These are phyloP conservation scores for Zonotrichia albicollis DNA, from an alignment of 2,797 vertebrate genomes.

Conservation along the genomic window DNA sequence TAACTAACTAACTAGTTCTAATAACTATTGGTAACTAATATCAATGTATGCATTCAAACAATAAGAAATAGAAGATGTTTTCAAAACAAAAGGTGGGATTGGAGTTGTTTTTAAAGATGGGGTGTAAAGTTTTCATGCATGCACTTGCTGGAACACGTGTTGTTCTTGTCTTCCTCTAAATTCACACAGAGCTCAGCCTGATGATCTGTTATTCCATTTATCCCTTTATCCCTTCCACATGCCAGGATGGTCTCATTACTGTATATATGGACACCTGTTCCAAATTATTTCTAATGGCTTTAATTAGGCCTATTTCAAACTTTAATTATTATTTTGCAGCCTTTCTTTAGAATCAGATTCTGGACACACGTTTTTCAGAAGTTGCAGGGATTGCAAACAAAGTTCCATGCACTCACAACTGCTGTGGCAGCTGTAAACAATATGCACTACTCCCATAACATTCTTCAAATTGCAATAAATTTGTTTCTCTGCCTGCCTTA, in stretches of 20 bases:
- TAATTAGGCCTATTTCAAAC: background rate
- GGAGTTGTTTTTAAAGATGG: background rate
- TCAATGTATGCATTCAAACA: background rate
- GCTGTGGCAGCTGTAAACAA: background rate
- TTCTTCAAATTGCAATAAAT: background rate
- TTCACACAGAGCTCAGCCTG: background rate
- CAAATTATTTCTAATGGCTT: background rate
- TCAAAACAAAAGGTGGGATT: background rate
- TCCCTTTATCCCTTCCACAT: background rate
- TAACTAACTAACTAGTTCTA: too few species aligned
- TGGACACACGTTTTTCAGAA: background rate
- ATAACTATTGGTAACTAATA: background rate
- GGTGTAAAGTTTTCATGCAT: background rate
- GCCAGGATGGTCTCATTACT: background rate
- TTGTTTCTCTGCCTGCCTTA: background rate
- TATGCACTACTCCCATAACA: background rate
- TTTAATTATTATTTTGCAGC: background rate
- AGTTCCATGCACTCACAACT: background rate
- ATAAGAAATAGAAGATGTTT: background rate
- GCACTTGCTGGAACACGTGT: background rate
- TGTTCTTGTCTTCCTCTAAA: background rate
- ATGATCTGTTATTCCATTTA: background rate
- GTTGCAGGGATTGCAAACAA: background rate
- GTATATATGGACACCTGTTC: background rate
- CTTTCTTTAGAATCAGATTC: background rate